These are phyloP conservation scores for Mobula birostris DNA, from an alignment of 2,113 vertebrate species.

Conservation along the genomic window DNA sequence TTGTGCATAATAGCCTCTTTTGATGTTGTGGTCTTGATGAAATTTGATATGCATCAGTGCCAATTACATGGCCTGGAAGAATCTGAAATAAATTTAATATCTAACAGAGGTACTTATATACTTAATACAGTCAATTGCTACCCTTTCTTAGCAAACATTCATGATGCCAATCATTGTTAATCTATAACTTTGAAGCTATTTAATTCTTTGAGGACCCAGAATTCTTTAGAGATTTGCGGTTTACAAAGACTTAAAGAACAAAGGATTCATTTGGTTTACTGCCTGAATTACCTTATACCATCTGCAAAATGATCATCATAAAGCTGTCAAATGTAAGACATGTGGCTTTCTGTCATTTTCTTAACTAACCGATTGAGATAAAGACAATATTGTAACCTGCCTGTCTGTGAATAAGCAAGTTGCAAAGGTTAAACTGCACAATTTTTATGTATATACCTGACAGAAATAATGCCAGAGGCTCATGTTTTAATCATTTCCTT, in stretches of 20 bases:
- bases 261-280: slow-evolving; percentile 7
- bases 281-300: background rate
- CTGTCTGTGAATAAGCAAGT: background rate
- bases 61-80: background rate
- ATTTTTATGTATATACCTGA: background rate
- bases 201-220: background rate
- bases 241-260: slow-evolving; percentile 15
- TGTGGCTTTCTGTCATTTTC: slow-evolving; percentile 11
- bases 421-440: background rate
- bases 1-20: background rate
- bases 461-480: background rate
- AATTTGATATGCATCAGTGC: background rate
- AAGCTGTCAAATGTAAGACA: slow-evolving; percentile 1
- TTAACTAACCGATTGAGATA: background rate
- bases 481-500: background rate
- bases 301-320: slow-evolving; percentile 12
- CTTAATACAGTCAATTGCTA: background rate
- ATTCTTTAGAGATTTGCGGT: slow-evolving; percentile 32
- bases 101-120: background rate
- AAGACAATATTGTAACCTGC: background rate
- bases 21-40: background rate
- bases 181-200: background rate
- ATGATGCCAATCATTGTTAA: background rate
- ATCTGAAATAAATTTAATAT: background rate
- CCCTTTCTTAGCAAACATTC: too few species aligned